These are phyloP conservation scores for Geodia barretti DNA, from an alignment of 37 sponge, comb jelly and placozoan species.

Conservation along the genomic window DNA sequence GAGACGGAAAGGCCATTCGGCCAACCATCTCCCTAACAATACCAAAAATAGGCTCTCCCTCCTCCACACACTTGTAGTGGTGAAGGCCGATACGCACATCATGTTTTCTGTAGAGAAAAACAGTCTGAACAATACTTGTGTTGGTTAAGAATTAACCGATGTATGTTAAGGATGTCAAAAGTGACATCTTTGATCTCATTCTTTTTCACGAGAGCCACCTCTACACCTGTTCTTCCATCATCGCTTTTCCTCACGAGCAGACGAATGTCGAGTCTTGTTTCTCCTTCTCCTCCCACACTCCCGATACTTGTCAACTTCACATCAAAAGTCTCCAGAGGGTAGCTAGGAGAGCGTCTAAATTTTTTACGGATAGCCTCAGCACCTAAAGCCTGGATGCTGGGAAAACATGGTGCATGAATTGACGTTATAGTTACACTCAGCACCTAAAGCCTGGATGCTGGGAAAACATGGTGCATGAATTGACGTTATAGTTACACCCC, in stretches of 20 bases:
- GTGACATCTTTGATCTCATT: slow-evolving; percentile 1
- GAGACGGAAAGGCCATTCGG: not conserved
- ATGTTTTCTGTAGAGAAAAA: not conserved
- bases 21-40: slow-evolving; percentile 1
- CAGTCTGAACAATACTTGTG: too few relatives aligned
- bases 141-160: not conserved
- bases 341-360: not conserved
- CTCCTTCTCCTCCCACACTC: too few relatives aligned
- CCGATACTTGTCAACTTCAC: not conserved
- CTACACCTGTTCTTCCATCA: not conserved
- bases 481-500: too few relatives aligned
- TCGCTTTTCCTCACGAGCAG: not conserved
- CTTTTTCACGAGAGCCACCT: slow-evolving; percentile 1
- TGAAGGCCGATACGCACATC: slow-evolving; percentile 3
- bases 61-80: not conserved
- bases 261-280: not conserved
- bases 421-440: too few relatives aligned
- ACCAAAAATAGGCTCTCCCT: not conserved
- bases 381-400: not conserved
- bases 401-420: not conserved
- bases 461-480: too few relatives aligned
- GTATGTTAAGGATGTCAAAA: not conserved
- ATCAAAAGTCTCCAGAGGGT: slow-evolving; percentile 7
- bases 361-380: not conserved
- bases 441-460: too few relatives aligned